Evolutionary conservation across 64 coral and sea anemone species (phyloP).

Genomic region (Anthopleura sola): DNA sequence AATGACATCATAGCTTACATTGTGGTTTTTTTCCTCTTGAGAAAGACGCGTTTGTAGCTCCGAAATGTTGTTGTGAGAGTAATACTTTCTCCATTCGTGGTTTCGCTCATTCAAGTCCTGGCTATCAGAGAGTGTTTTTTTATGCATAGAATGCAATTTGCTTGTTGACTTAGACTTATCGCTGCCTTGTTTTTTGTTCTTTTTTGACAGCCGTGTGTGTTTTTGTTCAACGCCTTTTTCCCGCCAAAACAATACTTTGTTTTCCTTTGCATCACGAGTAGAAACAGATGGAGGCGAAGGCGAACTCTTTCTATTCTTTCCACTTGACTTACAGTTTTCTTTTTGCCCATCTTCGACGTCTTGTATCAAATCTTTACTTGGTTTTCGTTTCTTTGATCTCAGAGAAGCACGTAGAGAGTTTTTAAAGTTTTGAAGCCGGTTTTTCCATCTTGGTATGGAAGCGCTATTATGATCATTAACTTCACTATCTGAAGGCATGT

Average conservation of each 20-base stretch:
- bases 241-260: constrained; percentile 12
- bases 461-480: not conserved
- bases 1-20: constrained; percentile 15
- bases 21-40: constrained; percentile 4
- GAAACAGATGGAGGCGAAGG: not conserved
- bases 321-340: not conserved
- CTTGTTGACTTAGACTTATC: constrained; percentile 35
- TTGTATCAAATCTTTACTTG: not conserved
- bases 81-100: constrained; percentile 47
- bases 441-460: constrained; percentile 12
- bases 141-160: constrained; percentile 35
- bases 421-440: not conserved
- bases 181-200: constrained; percentile 2
- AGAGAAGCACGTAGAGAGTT: constrained; percentile 3
- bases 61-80: constrained; percentile 36
- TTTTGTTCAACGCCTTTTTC: constrained; percentile 20
- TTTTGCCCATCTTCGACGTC: not conserved
- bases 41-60: constrained; percentile 32
- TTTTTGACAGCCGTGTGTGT: constrained; percentile 11
- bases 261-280: not conserved
- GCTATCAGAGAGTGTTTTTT: constrained; percentile 59
- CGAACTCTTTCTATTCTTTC: not conserved
- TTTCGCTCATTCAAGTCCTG: constrained; percentile 25
- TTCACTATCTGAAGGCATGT: not conserved
- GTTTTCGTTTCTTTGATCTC: not conserved